Evolutionary conservation across 2,888 invertebrate genomes (phyloP), one percentile per base, ranked within the genome.

Genomic region (Drosophila percnosoma): DNA sequence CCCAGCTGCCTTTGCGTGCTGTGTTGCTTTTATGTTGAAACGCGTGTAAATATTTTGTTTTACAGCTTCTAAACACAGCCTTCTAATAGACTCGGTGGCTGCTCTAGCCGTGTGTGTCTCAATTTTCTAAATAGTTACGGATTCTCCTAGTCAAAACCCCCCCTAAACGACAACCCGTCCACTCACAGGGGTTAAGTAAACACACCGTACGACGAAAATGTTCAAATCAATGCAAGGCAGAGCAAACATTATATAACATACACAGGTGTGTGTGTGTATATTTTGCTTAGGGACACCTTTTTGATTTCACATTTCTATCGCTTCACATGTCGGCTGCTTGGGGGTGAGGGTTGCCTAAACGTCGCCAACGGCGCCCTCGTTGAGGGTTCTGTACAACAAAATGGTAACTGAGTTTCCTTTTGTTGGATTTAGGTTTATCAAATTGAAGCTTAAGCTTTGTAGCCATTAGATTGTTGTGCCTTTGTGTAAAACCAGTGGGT

Each of bases 41-140:
- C 82, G 88, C 87, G 87, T 87, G 91, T 87, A 87, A 87, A 87
- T 90, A 87, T 87, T 87, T 87, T 87, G 90, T 87, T 87, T 90
- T 90, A 90, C 89, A 90, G 90, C 86, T 80, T 74, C 83, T 75
- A 86, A 78, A 75, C 80, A 80, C 77, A 73, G 75, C 66, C 77
- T 72, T 77, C 73, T 80, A 80, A 80, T 80, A 78, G 80, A 80
- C 80, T 75, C 65, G 73, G 64, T 71, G 64, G 54, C 52, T 67
- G 48, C 62, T 69, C 61, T 61, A 59, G 78, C 81, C 84, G 66
- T 87, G 81, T 79, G 83, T 85, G 87, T 87, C 87, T 85, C 80
- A 84, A 87, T 82, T 85, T 87, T 81, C 73, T 68, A 84, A 85
- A 84, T 83, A 85, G 87, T 85, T 83, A 77, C 68, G 77, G 68